Conservation (phyloP, 2,797 vertebrate genomes). For the Girardinus metallicus region DNA sequence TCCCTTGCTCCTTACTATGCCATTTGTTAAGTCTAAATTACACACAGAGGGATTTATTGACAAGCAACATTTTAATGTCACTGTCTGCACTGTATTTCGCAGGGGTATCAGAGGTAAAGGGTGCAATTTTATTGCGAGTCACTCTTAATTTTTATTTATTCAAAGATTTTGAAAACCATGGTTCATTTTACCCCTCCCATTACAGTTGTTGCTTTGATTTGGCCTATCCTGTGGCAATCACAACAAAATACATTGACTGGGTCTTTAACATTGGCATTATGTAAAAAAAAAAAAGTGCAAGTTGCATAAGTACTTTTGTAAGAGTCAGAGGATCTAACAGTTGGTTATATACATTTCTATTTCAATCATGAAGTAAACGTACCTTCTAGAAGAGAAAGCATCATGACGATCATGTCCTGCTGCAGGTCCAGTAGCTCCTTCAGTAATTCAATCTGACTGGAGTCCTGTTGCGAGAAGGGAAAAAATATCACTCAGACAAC, state of each 20-base stretch:
- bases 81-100: not conserved
- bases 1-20: not conserved
- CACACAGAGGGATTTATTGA: not conserved
- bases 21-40: constrained; percentile 1
- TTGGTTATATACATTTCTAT: not conserved
- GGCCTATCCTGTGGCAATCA: not conserved
- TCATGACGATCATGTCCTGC: constrained; percentile 99
- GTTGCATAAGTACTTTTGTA: not conserved
- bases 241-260: not conserved
- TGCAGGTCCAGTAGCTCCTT: constrained; percentile 98
- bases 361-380: constrained; percentile 34
- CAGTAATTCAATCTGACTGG: constrained; percentile 97
- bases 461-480: constrained; percentile 85
- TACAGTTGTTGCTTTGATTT: not conserved
- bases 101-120: not conserved
- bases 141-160: not conserved
- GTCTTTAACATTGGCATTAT: not conserved
- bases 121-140: not conserved
- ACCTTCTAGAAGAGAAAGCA: constrained; percentile 98
- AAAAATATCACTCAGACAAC: constrained; percentile 44
- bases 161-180: not conserved
- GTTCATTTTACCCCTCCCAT: too few species aligned
- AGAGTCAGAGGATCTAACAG: not conserved
- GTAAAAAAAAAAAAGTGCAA: not conserved
- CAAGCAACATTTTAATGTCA: not conserved